phyloP scores from a whole-genome alignment of 2,888 invertebrate genomes.

The Trachelus tabidus region DNA sequence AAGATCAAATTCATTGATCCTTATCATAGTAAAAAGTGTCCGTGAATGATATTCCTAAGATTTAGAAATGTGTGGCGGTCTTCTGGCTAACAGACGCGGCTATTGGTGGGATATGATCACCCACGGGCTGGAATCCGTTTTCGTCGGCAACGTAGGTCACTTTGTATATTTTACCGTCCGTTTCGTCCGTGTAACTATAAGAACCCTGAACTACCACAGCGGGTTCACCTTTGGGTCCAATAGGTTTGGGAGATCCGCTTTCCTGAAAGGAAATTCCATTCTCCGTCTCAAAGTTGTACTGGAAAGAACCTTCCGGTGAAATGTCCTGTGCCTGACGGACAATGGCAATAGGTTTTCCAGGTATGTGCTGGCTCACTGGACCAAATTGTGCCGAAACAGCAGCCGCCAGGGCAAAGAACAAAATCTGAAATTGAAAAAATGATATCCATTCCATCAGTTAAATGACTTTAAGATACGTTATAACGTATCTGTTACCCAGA shows the following conservation, averaged over 20 bases:
- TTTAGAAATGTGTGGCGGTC: not conserved
- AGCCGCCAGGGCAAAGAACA: conserved; percentile 26
- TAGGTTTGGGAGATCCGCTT: conserved; percentile 24
- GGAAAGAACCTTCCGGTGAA: conserved; percentile 31
- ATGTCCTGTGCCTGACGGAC: conserved; percentile 29
- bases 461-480: not conserved
- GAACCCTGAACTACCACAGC: conserved; percentile 19
- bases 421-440: conserved; percentile 16
- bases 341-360: conserved; percentile 23
- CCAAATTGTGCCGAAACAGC: conserved; percentile 26
- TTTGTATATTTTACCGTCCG: conserved; percentile 21
- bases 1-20: not conserved
- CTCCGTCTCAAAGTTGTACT: conserved; percentile 29
- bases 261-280: conserved; percentile 31
- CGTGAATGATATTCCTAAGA: not conserved
- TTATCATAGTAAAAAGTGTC: not conserved
- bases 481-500: not conserved
- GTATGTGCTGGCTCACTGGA: not conserved
- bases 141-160: conserved; percentile 31
- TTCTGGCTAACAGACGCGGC: conserved; percentile 8
- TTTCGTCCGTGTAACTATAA: conserved; percentile 17
- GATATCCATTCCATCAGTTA: not conserved
- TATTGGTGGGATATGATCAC: conserved; percentile 34
- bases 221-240: conserved; percentile 16
- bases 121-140: conserved; percentile 35